Base-by-base conservation (phyloP, 92 coral and sea anemone species). In the Porites evermanni region DNA sequence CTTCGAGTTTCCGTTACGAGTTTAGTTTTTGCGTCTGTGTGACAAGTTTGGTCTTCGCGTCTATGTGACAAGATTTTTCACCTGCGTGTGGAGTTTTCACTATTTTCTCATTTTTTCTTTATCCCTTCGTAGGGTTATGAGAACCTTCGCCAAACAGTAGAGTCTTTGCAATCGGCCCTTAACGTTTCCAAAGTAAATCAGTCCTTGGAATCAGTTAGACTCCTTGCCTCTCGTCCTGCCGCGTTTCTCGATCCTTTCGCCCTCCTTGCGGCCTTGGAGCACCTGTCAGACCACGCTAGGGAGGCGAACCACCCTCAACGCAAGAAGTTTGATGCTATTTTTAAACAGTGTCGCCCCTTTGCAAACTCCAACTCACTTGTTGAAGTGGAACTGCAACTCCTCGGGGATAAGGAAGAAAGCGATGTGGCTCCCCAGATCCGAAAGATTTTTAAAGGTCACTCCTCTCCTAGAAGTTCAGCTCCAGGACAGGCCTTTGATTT, bases 401-500 rank as follows among this genome's bases (percentile, higher is more conserved):
- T 86, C 8, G 89, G 89, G n/a, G 74, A 86, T 53, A 78, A 78
- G 72, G 89, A 86, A 67, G 85, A 86, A 32, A 78, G 50, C 70
- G 70, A 86, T 24, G 89, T 86, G 26, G 84, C 89, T 19, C 10
- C 56, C 60, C 89, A 86, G 53, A 78, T 78, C 12, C 72, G 29
- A 8, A 66, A 66, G 26, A 66, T 19, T 7, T 66, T 66, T 12
- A n/a, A 66, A n/a, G 70, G 70, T 16, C 16, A 66, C n/a, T 18
- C 70, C 2, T 13, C 64, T 59, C 16, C 64, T 2, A 59, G 64
- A 13, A 2, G 64, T 8, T 59, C 64, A 59, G 64, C 64, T 59
- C 64, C 64, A 8, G 64, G 18, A 2, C 64, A 8, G 18, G 12
- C 18, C 64, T 8, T 2, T 59, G 64, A 59, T 3, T 59, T 8